Percentiles rank a stretch among this genome's conserved stretches.
These are phyloP conservation scores for Euura lappo DNA, from an alignment of 1,140 invertebrate species.

Conservation along the genomic window DNA sequence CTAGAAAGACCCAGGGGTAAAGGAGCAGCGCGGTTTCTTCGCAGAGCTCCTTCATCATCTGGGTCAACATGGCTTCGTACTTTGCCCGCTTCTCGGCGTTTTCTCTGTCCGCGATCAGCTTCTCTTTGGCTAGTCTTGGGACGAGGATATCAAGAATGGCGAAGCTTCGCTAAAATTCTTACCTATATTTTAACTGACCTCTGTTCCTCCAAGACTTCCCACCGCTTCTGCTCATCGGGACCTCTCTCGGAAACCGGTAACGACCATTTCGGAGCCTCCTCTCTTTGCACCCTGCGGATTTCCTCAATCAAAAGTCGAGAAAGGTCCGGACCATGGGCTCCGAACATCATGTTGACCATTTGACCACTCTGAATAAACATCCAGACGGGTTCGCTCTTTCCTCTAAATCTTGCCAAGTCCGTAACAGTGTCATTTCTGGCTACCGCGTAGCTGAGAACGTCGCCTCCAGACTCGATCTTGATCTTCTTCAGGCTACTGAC, in stretches of 20 bases:
- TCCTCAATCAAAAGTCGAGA: slow-evolving; percentile 74
- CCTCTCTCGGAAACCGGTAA: slow-evolving; percentile 18
- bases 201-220: not conserved
- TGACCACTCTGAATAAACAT: slow-evolving; percentile 83
- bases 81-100: slow-evolving; percentile 36
- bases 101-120: slow-evolving; percentile 23
- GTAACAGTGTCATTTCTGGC: slow-evolving; percentile 77
- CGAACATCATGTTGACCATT: slow-evolving; percentile 82
- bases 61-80: slow-evolving; percentile 41
- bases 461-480: slow-evolving; percentile 84
- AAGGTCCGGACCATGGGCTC: slow-evolving; percentile 80
- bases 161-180: not conserved
- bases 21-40: slow-evolving; percentile 45
- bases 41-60: slow-evolving; percentile 46
- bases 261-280: slow-evolving; percentile 26
- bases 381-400: slow-evolving; percentile 87
- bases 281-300: slow-evolving; percentile 61
- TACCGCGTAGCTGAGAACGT: slow-evolving; percentile 75
- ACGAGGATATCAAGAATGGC: not conserved
- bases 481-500: slow-evolving; percentile 81
- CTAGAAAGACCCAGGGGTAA: slow-evolving; percentile 47
- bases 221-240: slow-evolving; percentile 18
- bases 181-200: not conserved
- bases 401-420: slow-evolving; percentile 76
- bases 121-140: slow-evolving; percentile 32